Evolutionary conservation across 1,140 invertebrate species (phyloP).

Genomic region (Wasmannia auropunctata): DNA sequence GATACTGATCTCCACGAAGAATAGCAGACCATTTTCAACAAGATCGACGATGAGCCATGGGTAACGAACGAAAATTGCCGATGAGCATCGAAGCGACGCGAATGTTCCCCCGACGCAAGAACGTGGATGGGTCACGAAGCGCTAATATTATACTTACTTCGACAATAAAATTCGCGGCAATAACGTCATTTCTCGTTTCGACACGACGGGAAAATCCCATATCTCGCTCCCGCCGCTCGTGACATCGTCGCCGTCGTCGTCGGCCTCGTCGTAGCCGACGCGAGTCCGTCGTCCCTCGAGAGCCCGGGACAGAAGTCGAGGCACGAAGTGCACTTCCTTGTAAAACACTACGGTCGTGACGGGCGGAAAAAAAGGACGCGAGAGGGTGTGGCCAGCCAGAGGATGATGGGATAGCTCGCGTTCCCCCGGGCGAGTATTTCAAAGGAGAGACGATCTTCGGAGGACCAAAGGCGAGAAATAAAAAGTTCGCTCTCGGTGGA

Average conservation of each 20-base stretch:
- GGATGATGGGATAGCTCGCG: constrained; percentile 1
- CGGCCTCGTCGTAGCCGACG: constrained; percentile 29
- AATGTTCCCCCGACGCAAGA: background rate
- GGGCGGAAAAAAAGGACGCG: constrained; percentile 57
- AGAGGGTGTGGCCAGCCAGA: constrained; percentile 30
- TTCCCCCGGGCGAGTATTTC: constrained; percentile 56
- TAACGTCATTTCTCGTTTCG: constrained; percentile 54
- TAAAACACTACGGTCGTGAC: constrained; percentile 71
- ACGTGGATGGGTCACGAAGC: constrained; percentile 2
- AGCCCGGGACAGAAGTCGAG: constrained; percentile 69
- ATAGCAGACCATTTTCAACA: background rate
- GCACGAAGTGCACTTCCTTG: constrained; percentile 79
- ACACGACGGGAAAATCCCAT: constrained; percentile 31
- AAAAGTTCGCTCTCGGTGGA: constrained; percentile 56
- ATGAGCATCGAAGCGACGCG: background rate
- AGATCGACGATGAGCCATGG: background rate
- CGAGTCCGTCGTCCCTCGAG: constrained; percentile 58
- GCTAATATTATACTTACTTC: constrained; percentile 20
- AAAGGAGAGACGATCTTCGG: constrained; percentile 55
- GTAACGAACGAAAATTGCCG: background rate
- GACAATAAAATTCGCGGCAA: constrained; percentile 47
- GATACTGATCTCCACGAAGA: background rate
- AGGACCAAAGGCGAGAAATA: constrained; percentile 40
- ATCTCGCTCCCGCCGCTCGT: constrained; percentile 13
- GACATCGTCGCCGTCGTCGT: constrained; percentile 9